phyloP scores from a whole-genome alignment of 2,113 vertebrate genomes.

The Sylvia atricapilla region DNA sequence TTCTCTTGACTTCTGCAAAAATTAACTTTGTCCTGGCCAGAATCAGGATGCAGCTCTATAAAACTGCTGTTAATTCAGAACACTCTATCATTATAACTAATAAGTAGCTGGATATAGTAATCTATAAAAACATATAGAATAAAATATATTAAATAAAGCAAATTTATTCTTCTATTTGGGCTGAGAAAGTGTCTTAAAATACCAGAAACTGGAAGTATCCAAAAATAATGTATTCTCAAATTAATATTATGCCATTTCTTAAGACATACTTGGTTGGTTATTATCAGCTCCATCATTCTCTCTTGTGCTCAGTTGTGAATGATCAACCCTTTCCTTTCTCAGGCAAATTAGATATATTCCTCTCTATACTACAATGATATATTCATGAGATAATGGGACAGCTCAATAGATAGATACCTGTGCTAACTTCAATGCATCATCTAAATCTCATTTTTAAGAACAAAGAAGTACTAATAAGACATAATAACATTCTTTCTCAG shows the following conservation, averaged over 20 bases:
- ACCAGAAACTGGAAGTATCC: not conserved
- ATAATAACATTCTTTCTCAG: not conserved
- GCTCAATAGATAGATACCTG: not conserved
- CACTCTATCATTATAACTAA: not conserved
- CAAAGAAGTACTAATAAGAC: not conserved
- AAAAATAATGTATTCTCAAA: not conserved
- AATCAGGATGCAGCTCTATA: not conserved
- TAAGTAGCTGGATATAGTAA: not conserved
- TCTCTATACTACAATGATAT: not conserved
- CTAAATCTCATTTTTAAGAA: not conserved
- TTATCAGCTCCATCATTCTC: not conserved
- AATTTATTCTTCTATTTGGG: not conserved
- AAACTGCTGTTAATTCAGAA: slow-evolving; percentile 22
- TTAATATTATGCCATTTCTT: not conserved
- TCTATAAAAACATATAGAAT: not conserved
- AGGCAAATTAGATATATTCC: not conserved
- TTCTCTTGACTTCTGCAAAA: not conserved
- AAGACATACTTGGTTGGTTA: not conserved
- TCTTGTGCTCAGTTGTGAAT: not conserved
- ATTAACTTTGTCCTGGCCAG: not conserved
- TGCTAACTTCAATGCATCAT: not conserved
- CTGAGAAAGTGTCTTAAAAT: not conserved
- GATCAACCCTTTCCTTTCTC: not conserved
- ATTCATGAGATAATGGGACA: not conserved
- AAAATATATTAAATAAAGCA: not conserved